phyloP scores from a whole-genome alignment of 2,797 vertebrate species.

The Alcedo quadribrachys region DNA sequence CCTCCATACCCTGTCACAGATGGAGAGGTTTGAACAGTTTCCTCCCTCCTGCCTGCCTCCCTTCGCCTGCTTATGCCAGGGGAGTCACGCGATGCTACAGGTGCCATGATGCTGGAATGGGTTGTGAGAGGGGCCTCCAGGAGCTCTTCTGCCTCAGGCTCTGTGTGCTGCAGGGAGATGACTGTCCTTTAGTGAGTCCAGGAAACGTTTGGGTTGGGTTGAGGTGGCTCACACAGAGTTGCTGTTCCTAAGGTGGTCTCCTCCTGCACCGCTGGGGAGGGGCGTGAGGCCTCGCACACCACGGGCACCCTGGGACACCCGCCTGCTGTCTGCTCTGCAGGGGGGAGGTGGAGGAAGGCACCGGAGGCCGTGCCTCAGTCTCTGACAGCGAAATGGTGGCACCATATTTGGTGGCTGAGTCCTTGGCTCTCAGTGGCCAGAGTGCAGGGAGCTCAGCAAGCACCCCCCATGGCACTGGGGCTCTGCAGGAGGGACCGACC shows the following conservation, averaged over 20 bases:
- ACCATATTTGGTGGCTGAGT: neutral
- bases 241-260: neutral
- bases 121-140: neutral
- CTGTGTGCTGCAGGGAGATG: rapidly evolving
- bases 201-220: neutral
- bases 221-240: neutral
- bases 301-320: rapidly evolving
- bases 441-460: rapidly evolving
- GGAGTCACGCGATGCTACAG: neutral
- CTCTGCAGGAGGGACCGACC: neutral
- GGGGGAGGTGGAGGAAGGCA: neutral
- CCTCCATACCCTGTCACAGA: neutral
- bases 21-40: neutral
- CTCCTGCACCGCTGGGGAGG: rapidly evolving
- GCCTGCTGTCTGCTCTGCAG: neutral
- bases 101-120: neutral
- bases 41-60: neutral
- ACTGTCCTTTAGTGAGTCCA: neutral
- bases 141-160: neutral
- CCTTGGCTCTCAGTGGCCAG: rapidly evolving
- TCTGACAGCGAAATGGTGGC: neutral
- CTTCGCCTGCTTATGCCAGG: rapidly evolving
- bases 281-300: rapidly evolving
- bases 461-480: neutral
- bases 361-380: neutral